Conservation (phyloP, 2,113 vertebrate genomes). For the Brachyhypopomus gauderio region DNA sequence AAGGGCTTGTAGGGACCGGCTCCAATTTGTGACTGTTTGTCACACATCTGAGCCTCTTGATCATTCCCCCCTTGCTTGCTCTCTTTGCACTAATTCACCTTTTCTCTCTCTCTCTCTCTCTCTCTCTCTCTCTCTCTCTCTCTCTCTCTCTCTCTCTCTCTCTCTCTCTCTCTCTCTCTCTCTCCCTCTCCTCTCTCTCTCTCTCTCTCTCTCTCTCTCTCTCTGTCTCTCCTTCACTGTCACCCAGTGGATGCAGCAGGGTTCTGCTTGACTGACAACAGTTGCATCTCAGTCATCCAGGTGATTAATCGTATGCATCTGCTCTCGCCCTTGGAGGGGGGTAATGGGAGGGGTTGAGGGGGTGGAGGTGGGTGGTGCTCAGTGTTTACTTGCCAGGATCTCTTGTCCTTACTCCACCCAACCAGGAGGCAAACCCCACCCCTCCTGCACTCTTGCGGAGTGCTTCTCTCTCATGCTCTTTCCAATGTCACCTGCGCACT, state of each 20-base stretch:
- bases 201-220: not conserved
- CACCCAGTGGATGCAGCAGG: not conserved
- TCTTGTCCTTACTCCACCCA: not conserved
- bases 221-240: not conserved
- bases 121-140: not conserved
- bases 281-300: not conserved
- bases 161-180: not conserved
- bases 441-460: no score
- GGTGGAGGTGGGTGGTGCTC: not conserved
- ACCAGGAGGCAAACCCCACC: not conserved
- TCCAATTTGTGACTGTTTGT: no score
- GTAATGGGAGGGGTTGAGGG: no score
- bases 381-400: not conserved
- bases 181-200: not conserved
- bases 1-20: no score
- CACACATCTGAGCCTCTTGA: no score
- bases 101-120: not conserved
- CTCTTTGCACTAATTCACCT: not conserved
- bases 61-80: no score
- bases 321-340: not conserved
- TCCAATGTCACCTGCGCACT: no score
- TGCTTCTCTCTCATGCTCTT: no score
- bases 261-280: not conserved
- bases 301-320: slow-evolving; percentile 2
- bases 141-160: not conserved